Conservation (phyloP, 2,888 invertebrate genomes). For the Tanypteryx hageni region DNA sequence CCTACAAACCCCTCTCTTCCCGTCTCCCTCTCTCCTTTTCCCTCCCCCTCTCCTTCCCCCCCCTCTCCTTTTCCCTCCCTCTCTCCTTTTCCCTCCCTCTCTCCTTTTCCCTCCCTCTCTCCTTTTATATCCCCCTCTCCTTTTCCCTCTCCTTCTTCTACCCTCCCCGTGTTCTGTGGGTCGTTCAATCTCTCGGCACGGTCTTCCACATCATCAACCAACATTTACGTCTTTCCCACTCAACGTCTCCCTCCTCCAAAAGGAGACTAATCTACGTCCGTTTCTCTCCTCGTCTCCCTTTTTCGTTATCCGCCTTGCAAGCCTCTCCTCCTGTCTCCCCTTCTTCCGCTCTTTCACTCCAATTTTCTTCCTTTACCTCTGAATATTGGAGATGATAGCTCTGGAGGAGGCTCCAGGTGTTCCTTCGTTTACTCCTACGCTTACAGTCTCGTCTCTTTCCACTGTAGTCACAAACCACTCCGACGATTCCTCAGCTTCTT, state of each 20-base stretch:
- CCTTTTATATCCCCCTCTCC: background rate
- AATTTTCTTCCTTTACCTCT: background rate
- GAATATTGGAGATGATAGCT: conserved; percentile 1
- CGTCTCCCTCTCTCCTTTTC: background rate
- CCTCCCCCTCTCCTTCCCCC: no score
- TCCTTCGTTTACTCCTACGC: background rate
- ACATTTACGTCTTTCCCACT: conserved; percentile 39
- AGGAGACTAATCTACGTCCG: conserved; percentile 25
- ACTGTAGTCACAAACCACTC: background rate
- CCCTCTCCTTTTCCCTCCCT: background rate
- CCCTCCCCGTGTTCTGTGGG: background rate
- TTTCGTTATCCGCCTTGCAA: background rate
- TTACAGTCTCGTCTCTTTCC: background rate
- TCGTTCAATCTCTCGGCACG: conserved; percentile 47
- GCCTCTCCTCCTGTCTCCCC: background rate
- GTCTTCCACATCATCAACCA: conserved; percentile 59
- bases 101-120: no score
- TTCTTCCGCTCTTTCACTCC: background rate
- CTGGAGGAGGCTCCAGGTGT: conserved; percentile 9
- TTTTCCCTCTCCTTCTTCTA: background rate
- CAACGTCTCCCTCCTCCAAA: background rate
- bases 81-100: background rate
- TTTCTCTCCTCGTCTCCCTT: background rate
- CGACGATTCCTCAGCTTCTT: background rate
- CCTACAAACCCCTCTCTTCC: background rate